These are phyloP conservation scores for Lithophane ornitopus DNA, from an alignment of 2,888 invertebrate genomes.

Conservation along the genomic window DNA sequence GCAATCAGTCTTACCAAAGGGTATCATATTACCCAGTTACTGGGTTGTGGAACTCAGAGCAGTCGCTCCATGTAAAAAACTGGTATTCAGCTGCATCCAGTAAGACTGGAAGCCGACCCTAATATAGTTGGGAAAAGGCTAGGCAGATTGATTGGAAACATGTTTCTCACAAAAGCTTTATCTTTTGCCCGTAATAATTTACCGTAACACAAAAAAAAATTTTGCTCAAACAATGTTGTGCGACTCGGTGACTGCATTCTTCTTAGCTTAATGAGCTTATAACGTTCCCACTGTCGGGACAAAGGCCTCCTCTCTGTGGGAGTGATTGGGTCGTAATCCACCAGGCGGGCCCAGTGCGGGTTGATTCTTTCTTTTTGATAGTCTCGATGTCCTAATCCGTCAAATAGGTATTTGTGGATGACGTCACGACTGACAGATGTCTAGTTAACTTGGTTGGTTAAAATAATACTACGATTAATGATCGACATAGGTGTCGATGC, in stretches of 20 bases:
- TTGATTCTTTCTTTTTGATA: background rate
- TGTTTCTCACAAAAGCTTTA: background rate
- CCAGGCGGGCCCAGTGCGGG: background rate
- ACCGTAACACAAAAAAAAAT: too few relatives aligned
- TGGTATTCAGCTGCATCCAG: too few relatives aligned
- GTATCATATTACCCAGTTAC: too few relatives aligned
- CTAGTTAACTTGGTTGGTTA: background rate
- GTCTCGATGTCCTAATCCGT: background rate
- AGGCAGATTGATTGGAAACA: too few relatives aligned
- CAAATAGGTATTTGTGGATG: background rate
- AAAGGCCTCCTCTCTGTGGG: background rate
- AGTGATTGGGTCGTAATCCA: background rate
- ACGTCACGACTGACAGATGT: background rate
- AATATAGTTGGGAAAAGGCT: too few relatives aligned
- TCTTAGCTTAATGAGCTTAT: background rate
- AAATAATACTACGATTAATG: conserved; percentile 3
- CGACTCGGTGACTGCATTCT: background rate
- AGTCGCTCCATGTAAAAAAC: too few relatives aligned
- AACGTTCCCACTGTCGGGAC: background rate
- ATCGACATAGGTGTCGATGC: conserved; percentile 42
- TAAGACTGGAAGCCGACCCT: too few relatives aligned
- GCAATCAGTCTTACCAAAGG: too few relatives aligned
- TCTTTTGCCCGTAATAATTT: background rate
- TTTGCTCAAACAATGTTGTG: background rate
- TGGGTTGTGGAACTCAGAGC: too few relatives aligned